Base-by-base conservation (phyloP, 2,113 vertebrate species). In the Tenrec ecaudatus region DNA sequence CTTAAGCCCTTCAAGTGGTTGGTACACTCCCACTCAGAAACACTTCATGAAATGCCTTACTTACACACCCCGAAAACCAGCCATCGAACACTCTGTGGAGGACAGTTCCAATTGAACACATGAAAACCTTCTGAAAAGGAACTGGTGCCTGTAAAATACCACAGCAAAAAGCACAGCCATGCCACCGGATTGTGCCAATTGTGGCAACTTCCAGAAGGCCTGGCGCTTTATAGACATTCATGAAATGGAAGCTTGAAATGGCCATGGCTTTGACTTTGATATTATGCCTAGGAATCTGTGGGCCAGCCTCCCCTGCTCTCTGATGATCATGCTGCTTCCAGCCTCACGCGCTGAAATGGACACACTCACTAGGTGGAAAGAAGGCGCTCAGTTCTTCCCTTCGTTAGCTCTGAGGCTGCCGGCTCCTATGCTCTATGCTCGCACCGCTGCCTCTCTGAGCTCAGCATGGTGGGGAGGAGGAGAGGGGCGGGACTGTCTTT, bases 391-490 rank as follows among this genome's bases (percentile, higher is more conserved):
- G 0, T 15, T 78, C 66, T 69, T 87, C 60, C 75, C 75, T 85
- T 94, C 88, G 14, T 81, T 90, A 90, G 68, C 4, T 86, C 86
- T 15, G 81, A 82, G 84, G 86, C 82, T 89, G 60, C 68, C 75
- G 91, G 92, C 90, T 82, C 84, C 0, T 40, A 40, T 40, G 40
- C 40, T 40, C 7, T 3, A 38, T 53, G 31, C 47, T 92, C 29
- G 69, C 87, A 76, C 77, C 66, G 23, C 89, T 89, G 78, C 77
- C 84, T 89, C 36, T 68, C 47, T 20, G 53, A 87, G 82, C 25
- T 62, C 60, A 66, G 89, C 14, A 0, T 69, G 76, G 47, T 0
- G 0, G 79, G 86, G 47, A 92, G 76, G 82, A 75, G 79, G n/a
- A 57, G 36, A 57, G 23, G 82, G 86, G 53, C 90, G 71, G 82